Evolutionary conservation across 2,888 invertebrate genomes (phyloP), one percentile per base, ranked within the genome.

Genomic region (Eudasyphora cyanicolor): DNA sequence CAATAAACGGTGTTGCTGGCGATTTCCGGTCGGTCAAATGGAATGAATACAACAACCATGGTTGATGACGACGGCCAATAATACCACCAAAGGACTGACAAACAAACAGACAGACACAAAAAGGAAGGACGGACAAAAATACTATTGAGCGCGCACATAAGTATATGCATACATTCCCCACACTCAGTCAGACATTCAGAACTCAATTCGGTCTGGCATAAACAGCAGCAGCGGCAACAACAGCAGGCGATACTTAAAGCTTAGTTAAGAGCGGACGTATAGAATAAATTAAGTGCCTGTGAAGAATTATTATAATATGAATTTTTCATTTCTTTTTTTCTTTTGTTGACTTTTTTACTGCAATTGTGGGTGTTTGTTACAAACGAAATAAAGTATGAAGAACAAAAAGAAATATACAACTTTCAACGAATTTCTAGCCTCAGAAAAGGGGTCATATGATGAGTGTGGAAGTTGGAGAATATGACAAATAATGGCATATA

Each of bases 11-110:
- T 86, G 86, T 87, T 87, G 87, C 87, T 86, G 86, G 85, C 86
- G 87, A 89, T 89, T 90, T 90, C 91, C 89, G 91, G 89, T 89
- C 89, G 79, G 79, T 76, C 79, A 76, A 74, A 74, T 76, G 24
- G 69, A 62, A 74, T 69, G 77, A 62, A 75, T 29, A 83, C 70
- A n/a, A n/a, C n/a, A n/a, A n/a, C n/a, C n/a, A n/a, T n/a, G n/a
- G n/a, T n/a, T n/a, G n/a, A n/a, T n/a, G 67, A 76, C 35, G 32
- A 38, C 38, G 21, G 21, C 17, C 64, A 64, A 64, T 38, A 64
- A 73, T 51, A 70, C 6, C 17, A 29, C 19, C n/a, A 29, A 80
- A 77, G 71, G 35, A 57, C 35, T n/a, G 74, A 75, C 76, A 64
- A 24, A 70, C 62, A 62, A 17, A 62, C 76, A 73, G 24, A 38